phyloP scores from a whole-genome alignment of 2,113 vertebrate genomes.

The Myotis davidii region DNA sequence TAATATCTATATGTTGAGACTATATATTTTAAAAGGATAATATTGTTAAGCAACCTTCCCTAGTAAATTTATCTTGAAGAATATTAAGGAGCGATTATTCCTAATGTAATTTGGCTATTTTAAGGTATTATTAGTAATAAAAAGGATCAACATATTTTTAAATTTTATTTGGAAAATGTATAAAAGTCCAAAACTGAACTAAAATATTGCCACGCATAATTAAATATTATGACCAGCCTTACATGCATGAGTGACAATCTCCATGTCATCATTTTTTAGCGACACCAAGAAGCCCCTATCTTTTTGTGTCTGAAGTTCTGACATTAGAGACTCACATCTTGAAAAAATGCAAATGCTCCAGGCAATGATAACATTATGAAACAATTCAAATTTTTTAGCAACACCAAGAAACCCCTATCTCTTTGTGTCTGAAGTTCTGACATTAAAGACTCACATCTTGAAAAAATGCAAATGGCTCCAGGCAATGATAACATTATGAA shows the following conservation, averaged over 20 bases:
- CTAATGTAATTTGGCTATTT: not conserved
- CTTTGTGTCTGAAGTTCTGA: not conserved
- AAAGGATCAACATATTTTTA: not conserved
- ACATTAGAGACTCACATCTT: not conserved
- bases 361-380: not conserved
- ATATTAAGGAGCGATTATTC: not conserved
- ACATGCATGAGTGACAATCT: not conserved
- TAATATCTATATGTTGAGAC: not conserved
- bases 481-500: not conserved
- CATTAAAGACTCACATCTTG: not conserved
- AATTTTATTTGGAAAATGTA: not conserved
- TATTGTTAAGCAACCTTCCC: not conserved
- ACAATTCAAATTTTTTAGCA: not conserved
- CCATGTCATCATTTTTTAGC: not conserved
- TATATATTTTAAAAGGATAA: not conserved
- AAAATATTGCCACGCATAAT: not conserved
- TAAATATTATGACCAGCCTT: not conserved
- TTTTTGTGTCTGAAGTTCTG: not conserved
- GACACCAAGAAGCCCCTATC: not conserved
- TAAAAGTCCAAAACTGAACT: not conserved
- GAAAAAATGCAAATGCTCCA: not conserved
- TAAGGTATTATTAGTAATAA: conserved; percentile 1
- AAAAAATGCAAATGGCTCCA: not conserved
- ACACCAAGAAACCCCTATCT: not conserved
- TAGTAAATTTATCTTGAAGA: conserved; percentile 36